These are phyloP conservation scores for Epiblema foenella DNA, from an alignment of 2,888 invertebrate genomes.

Conservation along the genomic window DNA sequence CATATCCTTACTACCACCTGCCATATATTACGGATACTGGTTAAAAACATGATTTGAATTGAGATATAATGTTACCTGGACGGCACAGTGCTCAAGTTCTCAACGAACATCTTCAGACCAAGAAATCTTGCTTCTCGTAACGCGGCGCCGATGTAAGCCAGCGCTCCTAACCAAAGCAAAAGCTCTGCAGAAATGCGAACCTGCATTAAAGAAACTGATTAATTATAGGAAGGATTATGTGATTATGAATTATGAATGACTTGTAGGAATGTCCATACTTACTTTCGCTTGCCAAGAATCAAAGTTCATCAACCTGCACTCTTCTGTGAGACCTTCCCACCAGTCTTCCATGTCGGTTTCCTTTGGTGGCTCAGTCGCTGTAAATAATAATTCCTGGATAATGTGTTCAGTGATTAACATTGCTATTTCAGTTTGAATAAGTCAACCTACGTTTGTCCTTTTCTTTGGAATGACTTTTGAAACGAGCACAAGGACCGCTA, in stretches of 20 bases:
- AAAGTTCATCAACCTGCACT: slow-evolving; percentile 89
- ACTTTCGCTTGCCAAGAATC: slow-evolving; percentile 84
- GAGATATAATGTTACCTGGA: slow-evolving; percentile 63
- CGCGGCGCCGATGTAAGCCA: slow-evolving; percentile 93
- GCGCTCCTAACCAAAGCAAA: slow-evolving; percentile 91
- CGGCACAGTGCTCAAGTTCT: slow-evolving; percentile 92
- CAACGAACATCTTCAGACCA: slow-evolving; percentile 96
- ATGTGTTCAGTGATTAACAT: background rate
- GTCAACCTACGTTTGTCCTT: slow-evolving; percentile 69
- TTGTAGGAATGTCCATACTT: slow-evolving; percentile 34
- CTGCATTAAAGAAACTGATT: slow-evolving; percentile 55
- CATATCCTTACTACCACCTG: too few species aligned
- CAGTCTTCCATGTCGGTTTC: slow-evolving; percentile 86
- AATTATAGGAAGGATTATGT: background rate
- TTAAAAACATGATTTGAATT: background rate
- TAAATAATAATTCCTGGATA: slow-evolving; percentile 41
- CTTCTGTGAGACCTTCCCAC: slow-evolving; percentile 90
- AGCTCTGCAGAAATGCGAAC: slow-evolving; percentile 92
- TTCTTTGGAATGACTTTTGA: slow-evolving; percentile 77
- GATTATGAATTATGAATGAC: background rate
- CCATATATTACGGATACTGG: too few species aligned
- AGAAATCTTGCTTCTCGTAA: slow-evolving; percentile 95
- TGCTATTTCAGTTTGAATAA: background rate
- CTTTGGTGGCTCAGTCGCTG: slow-evolving; percentile 60
- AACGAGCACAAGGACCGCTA: slow-evolving; percentile 66